phyloP scores from a whole-genome alignment of 2,888 invertebrate genomes.

The Phyllotreta cruciferae region DNA sequence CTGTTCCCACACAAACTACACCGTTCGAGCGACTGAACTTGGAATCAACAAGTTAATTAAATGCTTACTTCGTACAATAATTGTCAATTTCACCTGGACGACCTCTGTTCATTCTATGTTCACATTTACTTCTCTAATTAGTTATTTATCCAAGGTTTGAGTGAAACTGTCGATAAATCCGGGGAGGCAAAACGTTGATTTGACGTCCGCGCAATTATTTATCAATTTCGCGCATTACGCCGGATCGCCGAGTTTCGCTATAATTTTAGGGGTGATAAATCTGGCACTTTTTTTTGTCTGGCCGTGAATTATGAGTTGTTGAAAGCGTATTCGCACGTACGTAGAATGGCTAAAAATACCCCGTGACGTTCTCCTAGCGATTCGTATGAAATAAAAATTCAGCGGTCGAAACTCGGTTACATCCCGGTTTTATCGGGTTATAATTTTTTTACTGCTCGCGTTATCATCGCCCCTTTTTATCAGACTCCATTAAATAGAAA shows the following conservation, averaged over 20 bases:
- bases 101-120: conserved; percentile 8
- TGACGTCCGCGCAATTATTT: background rate
- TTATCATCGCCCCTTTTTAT: background rate
- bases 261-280: too few relatives aligned
- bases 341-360: too few relatives aligned
- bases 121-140: conserved; percentile 13
- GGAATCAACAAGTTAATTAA: conserved; percentile 15
- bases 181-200: conserved; percentile 1
- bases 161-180: conserved; percentile 8
- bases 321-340: too few relatives aligned
- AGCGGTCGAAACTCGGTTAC: too few relatives aligned
- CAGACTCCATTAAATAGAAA: background rate
- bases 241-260: too few relatives aligned
- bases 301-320: too few relatives aligned
- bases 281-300: too few relatives aligned
- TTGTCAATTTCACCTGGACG: conserved; percentile 12
- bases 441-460: background rate
- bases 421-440: background rate
- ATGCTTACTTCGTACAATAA: conserved; percentile 9
- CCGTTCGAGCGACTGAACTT: background rate
- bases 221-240: background rate
- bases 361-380: too few relatives aligned
- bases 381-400: too few relatives aligned
- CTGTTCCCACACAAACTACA: background rate
- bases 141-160: conserved; percentile 7